A percentile compares a stretch with the other conserved stretches of the same genome.
Conservation (phyloP, 2,113 vertebrate species). For the Stegostoma tigrinum region DNA sequence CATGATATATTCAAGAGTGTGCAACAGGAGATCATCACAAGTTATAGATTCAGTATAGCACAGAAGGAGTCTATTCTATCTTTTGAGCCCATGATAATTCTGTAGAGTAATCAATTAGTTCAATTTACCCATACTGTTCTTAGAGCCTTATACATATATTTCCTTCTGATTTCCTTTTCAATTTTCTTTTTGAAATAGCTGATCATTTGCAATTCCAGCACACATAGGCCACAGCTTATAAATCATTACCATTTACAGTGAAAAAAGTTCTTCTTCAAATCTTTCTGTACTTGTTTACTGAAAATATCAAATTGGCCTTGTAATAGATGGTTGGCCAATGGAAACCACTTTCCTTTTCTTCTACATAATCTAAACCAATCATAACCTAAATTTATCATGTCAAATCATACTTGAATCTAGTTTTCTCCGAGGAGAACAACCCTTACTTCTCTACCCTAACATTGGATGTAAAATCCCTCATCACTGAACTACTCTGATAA, state of each 20-base stretch:
- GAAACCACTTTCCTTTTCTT: neutral
- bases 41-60: neutral
- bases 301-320: neutral
- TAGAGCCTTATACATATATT: neutral
- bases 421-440: neutral
- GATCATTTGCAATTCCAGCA: neutral
- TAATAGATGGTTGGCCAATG: neutral
- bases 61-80: too few relatives aligned
- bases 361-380: neutral
- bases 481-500: too few relatives aligned
- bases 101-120: too few relatives aligned
- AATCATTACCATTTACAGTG: neutral
- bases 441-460: neutral
- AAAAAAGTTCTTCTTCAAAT: neutral
- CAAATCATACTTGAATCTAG: too few relatives aligned
- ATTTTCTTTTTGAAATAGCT: neutral
- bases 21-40: neutral
- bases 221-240: neutral
- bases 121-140: too few relatives aligned
- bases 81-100: too few relatives aligned
- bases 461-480: neutral
- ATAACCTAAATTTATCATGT: too few relatives aligned
- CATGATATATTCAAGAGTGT: neutral
- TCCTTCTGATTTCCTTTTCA: neutral
- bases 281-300: neutral